phyloP scores from a whole-genome alignment of 2,113 vertebrate species.

The Opisthocomus hoazin region DNA sequence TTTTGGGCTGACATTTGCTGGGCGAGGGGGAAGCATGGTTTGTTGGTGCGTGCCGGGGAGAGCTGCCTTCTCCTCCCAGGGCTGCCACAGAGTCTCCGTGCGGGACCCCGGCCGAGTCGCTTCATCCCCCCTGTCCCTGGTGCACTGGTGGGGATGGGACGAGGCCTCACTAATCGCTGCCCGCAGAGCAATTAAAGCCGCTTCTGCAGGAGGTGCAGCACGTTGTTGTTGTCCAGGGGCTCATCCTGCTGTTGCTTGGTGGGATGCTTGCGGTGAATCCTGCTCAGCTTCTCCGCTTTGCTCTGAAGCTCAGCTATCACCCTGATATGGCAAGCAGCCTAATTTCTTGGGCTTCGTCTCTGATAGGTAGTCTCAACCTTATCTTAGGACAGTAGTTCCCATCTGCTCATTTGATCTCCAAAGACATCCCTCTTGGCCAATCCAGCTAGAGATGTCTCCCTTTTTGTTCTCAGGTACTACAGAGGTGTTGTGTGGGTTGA shows the following conservation, averaged over 20 bases:
- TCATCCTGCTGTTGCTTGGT: rapidly evolving
- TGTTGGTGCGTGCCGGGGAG: not conserved
- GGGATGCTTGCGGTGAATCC: not conserved
- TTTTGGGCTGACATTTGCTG: slow-evolving; percentile 53
- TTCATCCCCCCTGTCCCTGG: not conserved
- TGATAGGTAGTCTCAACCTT: not conserved
- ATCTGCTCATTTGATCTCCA: not conserved
- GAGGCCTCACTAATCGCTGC: not conserved
- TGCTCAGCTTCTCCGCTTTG: too few relatives aligned
- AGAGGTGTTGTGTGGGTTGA: not conserved
- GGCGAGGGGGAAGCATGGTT: not conserved
- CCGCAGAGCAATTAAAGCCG: not conserved
- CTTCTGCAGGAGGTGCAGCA: not conserved
- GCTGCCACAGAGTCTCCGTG: not conserved
- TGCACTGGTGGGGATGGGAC: not conserved
- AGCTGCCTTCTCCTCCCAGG: not conserved
- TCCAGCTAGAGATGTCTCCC: not conserved
- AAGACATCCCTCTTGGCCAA: not conserved
- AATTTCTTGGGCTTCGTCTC: not conserved
- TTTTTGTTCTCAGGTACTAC: not conserved
- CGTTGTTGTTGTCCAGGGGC: not conserved
- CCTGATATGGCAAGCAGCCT: not conserved
- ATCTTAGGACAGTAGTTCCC: not conserved
- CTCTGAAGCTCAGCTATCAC: not conserved
- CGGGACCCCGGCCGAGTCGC: rapidly evolving